phyloP scores from a whole-genome alignment of 2,797 vertebrate genomes.

The Morelia viridis region DNA sequence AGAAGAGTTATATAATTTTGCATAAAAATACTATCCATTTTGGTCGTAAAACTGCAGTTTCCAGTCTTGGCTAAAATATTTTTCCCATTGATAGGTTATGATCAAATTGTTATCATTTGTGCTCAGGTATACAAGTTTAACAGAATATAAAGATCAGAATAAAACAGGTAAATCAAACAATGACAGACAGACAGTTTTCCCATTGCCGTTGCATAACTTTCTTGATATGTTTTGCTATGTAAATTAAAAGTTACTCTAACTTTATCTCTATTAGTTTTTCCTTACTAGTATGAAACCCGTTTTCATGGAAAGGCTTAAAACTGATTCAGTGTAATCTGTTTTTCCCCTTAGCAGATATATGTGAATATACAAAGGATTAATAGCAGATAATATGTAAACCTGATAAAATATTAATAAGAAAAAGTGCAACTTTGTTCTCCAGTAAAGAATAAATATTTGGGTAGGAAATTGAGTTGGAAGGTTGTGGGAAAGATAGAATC shows the following conservation, averaged over 20 bases:
- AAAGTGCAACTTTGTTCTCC: not conserved
- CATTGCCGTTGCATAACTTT: constrained; percentile 15
- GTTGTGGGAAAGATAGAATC: not conserved
- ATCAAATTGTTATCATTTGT: constrained; percentile 16
- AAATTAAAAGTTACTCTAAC: constrained; percentile 14
- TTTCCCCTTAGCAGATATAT: constrained; percentile 3
- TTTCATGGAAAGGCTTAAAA: constrained; percentile 3
- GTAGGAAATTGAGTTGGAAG: not conserved
- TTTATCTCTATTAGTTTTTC: not conserved
- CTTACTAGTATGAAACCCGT: constrained; percentile 24
- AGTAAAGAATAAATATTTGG: constrained; percentile 6
- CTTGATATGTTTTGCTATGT: not conserved
- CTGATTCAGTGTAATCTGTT: not conserved
- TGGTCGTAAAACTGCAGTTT: not conserved
- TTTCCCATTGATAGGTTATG: constrained; percentile 33
- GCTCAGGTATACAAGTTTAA: constrained; percentile 41
- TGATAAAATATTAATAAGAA: constrained; percentile 39
- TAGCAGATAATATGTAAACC: constrained; percentile 29
- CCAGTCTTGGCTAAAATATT: constrained; percentile 24
- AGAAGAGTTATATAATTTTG: constrained; percentile 28
- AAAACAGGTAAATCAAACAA: not conserved
- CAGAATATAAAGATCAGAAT: constrained; percentile 16
- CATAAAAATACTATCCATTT: constrained; percentile 18
- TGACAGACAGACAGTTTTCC: not conserved
- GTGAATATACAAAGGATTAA: constrained; percentile 24